These are phyloP conservation scores for Chaetophractus vellerosus DNA, from an alignment of 2,797 vertebrate genomes.

Conservation along the genomic window DNA sequence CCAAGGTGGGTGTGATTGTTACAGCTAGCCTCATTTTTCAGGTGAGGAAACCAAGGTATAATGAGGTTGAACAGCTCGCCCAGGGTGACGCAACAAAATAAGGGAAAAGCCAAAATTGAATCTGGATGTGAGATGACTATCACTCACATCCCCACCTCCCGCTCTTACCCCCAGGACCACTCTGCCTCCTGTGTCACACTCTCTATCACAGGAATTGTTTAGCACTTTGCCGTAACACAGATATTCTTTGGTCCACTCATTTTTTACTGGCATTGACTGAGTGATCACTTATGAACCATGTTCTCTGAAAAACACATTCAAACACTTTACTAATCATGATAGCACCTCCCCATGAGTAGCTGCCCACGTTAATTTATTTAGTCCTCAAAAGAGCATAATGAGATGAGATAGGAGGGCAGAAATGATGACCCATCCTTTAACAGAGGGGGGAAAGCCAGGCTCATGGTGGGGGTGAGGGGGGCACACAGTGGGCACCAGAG, in stretches of 20 bases:
- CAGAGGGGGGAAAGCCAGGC: not conserved
- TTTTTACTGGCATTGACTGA: not conserved
- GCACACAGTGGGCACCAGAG: not conserved
- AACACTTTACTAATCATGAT: not conserved
- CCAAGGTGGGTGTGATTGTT: not conserved
- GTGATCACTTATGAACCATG: not conserved
- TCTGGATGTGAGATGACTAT: not conserved
- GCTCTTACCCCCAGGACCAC: too few species aligned
- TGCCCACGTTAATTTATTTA: not conserved
- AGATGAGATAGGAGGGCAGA: not conserved
- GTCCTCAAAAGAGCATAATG: not conserved
- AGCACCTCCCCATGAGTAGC: not conserved
- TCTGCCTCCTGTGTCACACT: fast-evolving
- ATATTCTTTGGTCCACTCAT: not conserved
- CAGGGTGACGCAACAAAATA: not conserved
- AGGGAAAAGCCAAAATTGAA: not conserved
- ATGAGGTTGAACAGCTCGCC: not conserved
- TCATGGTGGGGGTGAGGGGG: not conserved
- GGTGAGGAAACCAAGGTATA: not conserved
- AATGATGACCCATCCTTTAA: not conserved
- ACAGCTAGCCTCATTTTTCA: not conserved
- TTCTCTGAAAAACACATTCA: not conserved
- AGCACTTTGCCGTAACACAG: not conserved
- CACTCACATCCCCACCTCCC: too few species aligned
- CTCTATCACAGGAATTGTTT: not conserved